Evolutionary conservation across 2,113 vertebrate species (phyloP).

Genomic region (Nycticebus coucang): DNA sequence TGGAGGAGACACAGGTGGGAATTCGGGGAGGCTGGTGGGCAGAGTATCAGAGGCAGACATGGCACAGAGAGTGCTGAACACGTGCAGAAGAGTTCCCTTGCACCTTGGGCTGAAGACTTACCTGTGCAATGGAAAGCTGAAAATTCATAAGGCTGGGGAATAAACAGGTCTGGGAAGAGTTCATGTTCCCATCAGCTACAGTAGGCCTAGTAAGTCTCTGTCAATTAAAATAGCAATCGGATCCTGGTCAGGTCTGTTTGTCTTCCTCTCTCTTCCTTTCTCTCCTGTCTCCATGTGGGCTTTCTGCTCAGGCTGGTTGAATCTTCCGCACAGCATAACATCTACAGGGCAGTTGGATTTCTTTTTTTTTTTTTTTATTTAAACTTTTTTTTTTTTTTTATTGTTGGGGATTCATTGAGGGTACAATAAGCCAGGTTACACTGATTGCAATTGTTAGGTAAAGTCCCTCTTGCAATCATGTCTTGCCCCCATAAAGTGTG

Average conservation of each 20-base stretch:
- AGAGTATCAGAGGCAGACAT: background rate
- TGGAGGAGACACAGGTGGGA: background rate
- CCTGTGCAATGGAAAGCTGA: background rate
- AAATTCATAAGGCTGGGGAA: background rate
- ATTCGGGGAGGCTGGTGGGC: background rate
- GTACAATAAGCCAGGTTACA: too few species aligned
- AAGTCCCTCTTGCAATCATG: too few species aligned
- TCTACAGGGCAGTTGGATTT: background rate
- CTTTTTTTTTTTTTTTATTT: too few species aligned
- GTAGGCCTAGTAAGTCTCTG: background rate
- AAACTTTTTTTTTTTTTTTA: too few species aligned
- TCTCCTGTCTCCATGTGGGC: background rate
- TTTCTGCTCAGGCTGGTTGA: background rate
- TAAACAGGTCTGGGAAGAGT: background rate
- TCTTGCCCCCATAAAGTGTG: too few species aligned
- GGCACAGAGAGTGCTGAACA: background rate
- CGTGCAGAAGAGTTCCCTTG: background rate
- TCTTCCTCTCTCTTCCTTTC: rapidly evolving
- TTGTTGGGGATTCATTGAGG: too few species aligned
- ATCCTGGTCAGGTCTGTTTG: too few species aligned
- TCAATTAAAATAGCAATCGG: background rate
- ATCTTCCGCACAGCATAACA: background rate
- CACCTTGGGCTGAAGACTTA: background rate
- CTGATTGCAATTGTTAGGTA: too few species aligned
- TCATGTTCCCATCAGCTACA: background rate